A percentile compares a stretch with the other conserved stretches of the same genome.
Conservation (phyloP, 2,888 invertebrate species). For the Netelia virgata region DNA sequence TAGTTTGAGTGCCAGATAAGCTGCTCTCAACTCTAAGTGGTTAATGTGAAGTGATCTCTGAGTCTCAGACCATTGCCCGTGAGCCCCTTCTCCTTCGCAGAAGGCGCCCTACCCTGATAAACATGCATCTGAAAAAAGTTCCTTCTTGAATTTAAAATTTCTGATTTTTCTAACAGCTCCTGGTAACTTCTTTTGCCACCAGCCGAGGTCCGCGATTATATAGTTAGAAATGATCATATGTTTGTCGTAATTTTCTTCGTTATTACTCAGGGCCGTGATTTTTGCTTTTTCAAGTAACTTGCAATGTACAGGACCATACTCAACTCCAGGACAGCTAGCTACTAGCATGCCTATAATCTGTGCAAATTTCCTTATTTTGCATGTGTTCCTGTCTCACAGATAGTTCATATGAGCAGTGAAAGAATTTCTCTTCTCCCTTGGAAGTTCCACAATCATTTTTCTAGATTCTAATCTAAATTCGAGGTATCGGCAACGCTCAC, state of each 20-base stretch:
- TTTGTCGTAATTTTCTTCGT: constrained; percentile 13
- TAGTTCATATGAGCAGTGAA: not conserved
- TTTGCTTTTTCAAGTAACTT: no score
- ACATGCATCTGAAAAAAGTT: constrained; percentile 68
- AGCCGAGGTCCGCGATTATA: constrained; percentile 49
- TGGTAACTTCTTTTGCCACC: constrained; percentile 57
- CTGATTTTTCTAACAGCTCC: constrained; percentile 28
- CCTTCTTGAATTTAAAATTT: constrained; percentile 15
- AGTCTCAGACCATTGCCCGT: constrained; percentile 3
- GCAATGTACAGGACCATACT: no score
- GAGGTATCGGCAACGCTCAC: constrained; percentile 34
- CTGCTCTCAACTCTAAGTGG: constrained; percentile 15
- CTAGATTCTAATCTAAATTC: constrained; percentile 52
- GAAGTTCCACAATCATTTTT: constrained; percentile 42
- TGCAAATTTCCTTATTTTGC: constrained; percentile 59
- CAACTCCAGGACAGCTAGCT: not conserved
- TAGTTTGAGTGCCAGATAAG: constrained; percentile 2
- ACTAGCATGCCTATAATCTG: constrained; percentile 55
- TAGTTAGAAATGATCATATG: constrained; percentile 12
- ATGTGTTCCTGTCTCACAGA: constrained; percentile 14
- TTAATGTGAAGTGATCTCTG: constrained; percentile 10
- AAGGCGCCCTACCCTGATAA: constrained; percentile 69
- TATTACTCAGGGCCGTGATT: constrained; percentile 29
- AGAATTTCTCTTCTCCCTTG: not conserved
- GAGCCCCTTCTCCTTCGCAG: constrained; percentile 27